Base-by-base conservation (phyloP, 2,888 invertebrate species). In the Cryptophagus acutangulus region DNA sequence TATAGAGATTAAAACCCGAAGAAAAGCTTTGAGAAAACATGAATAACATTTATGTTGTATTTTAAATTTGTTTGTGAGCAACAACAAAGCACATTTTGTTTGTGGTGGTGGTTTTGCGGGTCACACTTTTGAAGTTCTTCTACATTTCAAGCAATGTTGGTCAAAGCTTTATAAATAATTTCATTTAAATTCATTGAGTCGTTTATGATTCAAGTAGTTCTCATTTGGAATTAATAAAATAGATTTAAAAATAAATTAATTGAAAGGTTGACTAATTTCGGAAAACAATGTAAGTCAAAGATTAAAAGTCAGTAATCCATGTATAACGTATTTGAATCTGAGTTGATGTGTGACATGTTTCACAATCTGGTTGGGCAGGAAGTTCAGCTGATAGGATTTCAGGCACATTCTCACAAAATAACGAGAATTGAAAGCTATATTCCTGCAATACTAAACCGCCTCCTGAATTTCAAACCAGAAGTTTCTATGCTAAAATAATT, bases 41-140 rank as follows among this genome's bases (percentile, higher is more conserved):
- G 46, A 46, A 46, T 49, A 46, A 46, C 40, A 37, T 49, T 49
- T 49, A 45, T 41, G 46, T 36, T 38, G 26, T 41, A 44, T 44
- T 41, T 36, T 33, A 41, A 33, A 39, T 35, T 41, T 39, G 40
- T 43, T 36, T 41, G 39, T 28, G 41, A 6, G 20, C 9, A 20
- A 20, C 6, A 20, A 9, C 5, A 20, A 20, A 20, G 20, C 20
- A 20, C 4, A 26, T 26, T 26, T 26, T 26, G 26, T 26, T 3
- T 26, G 3, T 26, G 3, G 12, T 26, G 26, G n/a, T 26, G n/a
- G 26, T 26, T 26, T 26, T 26, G 26, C 12, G 26, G 26, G 26
- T 26, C 10, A n/a, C 26, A 4, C 10, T 26, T 26, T 26, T 26
- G 26, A 26, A 26, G n/a, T n/a, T n/a, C n/a, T 13, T 26, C 26